These are phyloP conservation scores for Cryptotis parvus DNA, from an alignment of 2,113 vertebrate species.

Conservation along the genomic window DNA sequence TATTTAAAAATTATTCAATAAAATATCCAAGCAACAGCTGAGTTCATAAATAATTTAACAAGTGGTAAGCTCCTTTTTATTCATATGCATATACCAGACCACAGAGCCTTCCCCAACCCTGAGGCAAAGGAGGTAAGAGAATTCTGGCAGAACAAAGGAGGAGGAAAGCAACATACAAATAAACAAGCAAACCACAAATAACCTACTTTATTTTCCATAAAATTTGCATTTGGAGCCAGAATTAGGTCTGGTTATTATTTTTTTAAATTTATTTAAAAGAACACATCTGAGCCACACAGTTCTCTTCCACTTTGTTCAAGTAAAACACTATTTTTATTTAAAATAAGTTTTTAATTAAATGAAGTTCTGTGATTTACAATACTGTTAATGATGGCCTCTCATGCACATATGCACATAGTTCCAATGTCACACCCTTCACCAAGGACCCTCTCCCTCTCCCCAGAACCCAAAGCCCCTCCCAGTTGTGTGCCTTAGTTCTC, in stretches of 20 bases:
- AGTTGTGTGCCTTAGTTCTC: too few species aligned
- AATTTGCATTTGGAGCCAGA: not conserved
- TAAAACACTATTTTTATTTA: not conserved
- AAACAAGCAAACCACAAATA: not conserved
- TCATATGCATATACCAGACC: not conserved
- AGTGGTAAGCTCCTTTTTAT: constrained; percentile 63
- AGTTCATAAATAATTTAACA: constrained; percentile 76
- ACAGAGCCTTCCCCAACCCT: not conserved
- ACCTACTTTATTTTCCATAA: not conserved
- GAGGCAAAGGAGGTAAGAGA: not conserved
- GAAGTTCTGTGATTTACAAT: too few species aligned
- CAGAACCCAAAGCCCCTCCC: too few species aligned
- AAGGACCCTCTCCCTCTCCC: too few species aligned
- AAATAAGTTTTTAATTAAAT: too few species aligned
- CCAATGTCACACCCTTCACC: too few species aligned
- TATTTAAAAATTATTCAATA: constrained; percentile 74
- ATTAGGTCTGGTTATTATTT: not conserved
- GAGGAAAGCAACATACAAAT: not conserved
- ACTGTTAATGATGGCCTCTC: too few species aligned
- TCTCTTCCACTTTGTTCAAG: not conserved
- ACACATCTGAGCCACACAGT: not conserved
- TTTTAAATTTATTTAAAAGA: constrained; percentile 19
- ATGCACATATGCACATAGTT: too few species aligned
- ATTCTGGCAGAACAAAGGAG: not conserved
- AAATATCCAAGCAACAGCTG: constrained; percentile 74